A percentile compares a stretch with the other conserved stretches of the same genome.
phyloP scores from a whole-genome alignment of 2,113 vertebrate genomes.

The Lophius piscatorius region DNA sequence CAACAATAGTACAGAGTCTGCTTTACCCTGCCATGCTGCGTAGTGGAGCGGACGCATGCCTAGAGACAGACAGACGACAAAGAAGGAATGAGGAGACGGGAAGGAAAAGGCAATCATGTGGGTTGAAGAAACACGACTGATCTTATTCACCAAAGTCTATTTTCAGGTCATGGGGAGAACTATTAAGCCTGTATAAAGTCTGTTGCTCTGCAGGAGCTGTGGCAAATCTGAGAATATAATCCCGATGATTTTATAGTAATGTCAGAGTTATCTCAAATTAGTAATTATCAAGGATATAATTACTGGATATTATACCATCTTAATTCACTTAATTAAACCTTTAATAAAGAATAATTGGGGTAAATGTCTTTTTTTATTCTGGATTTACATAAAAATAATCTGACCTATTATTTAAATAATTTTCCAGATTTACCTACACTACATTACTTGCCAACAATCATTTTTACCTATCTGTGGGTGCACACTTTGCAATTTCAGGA shows the following conservation, averaged over 20 bases:
- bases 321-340: no score
- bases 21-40: slow-evolving; percentile 93
- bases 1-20: slow-evolving; percentile 87
- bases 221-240: neutral
- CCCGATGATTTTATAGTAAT: neutral
- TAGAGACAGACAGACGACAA: slow-evolving; percentile 43
- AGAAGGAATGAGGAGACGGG: neutral
- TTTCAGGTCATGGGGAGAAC: neutral
- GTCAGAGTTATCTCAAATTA: neutral
- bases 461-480: no score
- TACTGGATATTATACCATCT: no score
- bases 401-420: no score
- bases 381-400: no score
- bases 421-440: no score
- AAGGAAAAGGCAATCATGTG: neutral
- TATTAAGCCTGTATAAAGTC: neutral
- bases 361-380: no score
- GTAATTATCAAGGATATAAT: no score
- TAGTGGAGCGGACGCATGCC: slow-evolving; percentile 97
- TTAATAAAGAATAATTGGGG: no score
- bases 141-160: neutral
- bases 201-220: neutral
- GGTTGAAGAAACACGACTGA: neutral
- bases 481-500: no score
- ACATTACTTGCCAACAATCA: no score